Percentiles rank a stretch among this genome's conserved stretches.
phyloP scores from a whole-genome alignment of 2,797 vertebrate genomes.

The Gymnopithys bicolor region DNA sequence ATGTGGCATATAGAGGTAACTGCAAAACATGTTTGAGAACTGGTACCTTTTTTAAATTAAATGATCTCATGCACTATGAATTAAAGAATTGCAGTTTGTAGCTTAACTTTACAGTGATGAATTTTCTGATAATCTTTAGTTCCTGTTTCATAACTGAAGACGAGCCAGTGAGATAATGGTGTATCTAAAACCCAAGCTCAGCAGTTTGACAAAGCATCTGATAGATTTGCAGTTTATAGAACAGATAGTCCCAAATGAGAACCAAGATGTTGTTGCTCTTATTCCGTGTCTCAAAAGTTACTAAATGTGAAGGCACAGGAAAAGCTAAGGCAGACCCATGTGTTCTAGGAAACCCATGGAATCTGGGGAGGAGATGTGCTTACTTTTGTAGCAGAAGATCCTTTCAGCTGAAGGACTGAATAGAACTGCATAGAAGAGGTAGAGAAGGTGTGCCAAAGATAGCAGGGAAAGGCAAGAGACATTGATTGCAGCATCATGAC shows the following conservation, averaged over 20 bases:
- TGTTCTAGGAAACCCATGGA: neutral
- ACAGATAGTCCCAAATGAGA: neutral
- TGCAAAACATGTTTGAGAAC: neutral
- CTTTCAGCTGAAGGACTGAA: neutral
- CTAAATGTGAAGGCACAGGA: neutral
- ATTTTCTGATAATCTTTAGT: neutral
- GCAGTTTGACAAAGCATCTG: neutral
- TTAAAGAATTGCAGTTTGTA: neutral
- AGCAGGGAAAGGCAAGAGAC: neutral
- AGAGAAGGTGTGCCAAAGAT: neutral
- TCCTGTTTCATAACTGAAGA: neutral
- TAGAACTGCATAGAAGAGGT: neutral
- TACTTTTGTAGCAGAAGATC: neutral
- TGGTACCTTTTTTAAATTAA: neutral
- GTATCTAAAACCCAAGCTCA: neutral
- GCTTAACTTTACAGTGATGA: neutral
- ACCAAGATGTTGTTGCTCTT: neutral
- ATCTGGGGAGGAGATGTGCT: neutral
- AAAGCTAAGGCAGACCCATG: neutral
- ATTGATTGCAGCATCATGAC: neutral
- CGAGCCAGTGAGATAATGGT: neutral
- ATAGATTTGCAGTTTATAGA: neutral
- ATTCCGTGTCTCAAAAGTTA: neutral
- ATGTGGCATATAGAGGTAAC: neutral
- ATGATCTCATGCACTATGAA: neutral